These are phyloP conservation scores for Mamestra brassicae DNA, from an alignment of 2,888 invertebrate species.

Conservation along the genomic window DNA sequence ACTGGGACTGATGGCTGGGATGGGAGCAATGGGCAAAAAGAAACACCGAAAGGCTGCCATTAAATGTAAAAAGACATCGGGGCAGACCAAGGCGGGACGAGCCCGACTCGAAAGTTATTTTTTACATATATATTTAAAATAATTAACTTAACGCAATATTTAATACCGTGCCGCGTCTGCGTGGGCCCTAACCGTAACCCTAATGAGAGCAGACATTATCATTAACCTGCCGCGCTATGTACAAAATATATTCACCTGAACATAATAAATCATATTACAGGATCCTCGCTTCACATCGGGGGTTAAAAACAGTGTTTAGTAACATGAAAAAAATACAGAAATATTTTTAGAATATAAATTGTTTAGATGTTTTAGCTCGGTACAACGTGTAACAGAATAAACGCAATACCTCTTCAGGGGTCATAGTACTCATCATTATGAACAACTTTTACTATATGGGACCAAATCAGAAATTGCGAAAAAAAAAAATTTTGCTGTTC, in stretches of 20 bases:
- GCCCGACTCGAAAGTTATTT: too few species aligned
- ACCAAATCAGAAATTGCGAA: too few species aligned
- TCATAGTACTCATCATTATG: too few species aligned
- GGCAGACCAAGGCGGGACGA: too few species aligned
- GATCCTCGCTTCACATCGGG: slow-evolving; percentile 10
- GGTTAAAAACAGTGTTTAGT: slow-evolving; percentile 17
- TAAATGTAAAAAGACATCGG: too few species aligned
- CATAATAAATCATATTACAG: slow-evolving; percentile 46
- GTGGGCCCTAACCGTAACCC: slow-evolving; percentile 18
- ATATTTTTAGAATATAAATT: slow-evolving; percentile 9
- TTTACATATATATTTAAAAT: neutral
- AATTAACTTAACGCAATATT: neutral
- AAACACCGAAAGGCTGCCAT: too few species aligned
- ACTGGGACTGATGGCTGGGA: too few species aligned
- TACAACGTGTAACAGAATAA: neutral
- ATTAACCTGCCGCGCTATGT: slow-evolving; percentile 16
- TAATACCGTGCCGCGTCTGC: neutral
- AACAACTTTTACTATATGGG: too few species aligned
- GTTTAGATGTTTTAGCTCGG: neutral
- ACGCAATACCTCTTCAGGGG: too few species aligned
- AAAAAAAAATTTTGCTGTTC: too few species aligned
- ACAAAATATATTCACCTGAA: slow-evolving; percentile 27
- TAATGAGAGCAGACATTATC: slow-evolving; percentile 44
- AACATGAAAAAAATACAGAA: neutral
- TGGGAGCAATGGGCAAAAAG: too few species aligned